phyloP scores from a whole-genome alignment of 2,797 vertebrate genomes.

The Capromys pilorides region DNA sequence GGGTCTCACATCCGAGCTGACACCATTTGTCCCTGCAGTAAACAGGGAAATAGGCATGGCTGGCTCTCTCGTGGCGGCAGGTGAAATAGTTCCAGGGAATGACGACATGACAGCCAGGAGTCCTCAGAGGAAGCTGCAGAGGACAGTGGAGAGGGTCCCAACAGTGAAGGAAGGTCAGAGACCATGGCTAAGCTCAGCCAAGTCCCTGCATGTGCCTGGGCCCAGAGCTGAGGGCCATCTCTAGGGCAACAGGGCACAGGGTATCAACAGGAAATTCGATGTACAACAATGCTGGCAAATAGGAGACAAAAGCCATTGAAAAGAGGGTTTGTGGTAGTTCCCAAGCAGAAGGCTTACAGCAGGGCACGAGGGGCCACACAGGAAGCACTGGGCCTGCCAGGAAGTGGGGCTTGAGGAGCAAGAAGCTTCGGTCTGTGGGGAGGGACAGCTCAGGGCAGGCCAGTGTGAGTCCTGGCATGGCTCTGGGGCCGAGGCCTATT shows the following conservation, averaged over 20 bases:
- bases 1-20: rapidly evolving
- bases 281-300: no score
- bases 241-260: background rate
- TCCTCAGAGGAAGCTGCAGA: background rate
- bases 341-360: rapidly evolving
- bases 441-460: background rate
- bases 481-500: rapidly evolving
- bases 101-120: background rate
- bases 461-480: background rate
- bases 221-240: rapidly evolving
- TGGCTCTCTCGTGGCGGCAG: no score
- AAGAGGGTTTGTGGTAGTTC: background rate
- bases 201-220: rapidly evolving
- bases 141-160: background rate
- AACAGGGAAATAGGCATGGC: background rate
- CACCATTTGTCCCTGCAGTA: background rate
- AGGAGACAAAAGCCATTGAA: background rate
- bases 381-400: background rate
- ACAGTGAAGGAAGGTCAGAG: background rate
- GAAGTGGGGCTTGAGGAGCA: rapidly evolving
- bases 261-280: background rate
- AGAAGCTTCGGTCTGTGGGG: background rate
- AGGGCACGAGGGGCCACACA: background rate
- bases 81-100: background rate
- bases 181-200: background rate